Conservation (phyloP, 2,113 vertebrate species). For the Siphamia tubifer region DNA sequence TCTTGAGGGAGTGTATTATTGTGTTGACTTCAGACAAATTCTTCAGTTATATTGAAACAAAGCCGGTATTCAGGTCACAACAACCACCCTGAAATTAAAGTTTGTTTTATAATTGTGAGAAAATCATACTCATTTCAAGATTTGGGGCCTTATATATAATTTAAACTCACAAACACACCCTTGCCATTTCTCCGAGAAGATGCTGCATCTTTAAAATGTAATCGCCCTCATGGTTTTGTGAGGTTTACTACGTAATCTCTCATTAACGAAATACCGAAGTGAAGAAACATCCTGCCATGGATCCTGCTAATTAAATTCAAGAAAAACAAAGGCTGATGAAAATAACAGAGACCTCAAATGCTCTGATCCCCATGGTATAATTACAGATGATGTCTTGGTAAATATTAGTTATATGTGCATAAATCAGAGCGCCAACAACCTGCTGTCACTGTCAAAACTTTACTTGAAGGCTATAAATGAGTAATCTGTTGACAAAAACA, state of each 20-base stretch:
- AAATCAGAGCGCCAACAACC: too few relatives aligned
- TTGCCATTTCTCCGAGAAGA: background rate
- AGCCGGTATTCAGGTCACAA: background rate
- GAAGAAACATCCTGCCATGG: background rate
- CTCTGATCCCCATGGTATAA: background rate
- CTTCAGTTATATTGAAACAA: background rate
- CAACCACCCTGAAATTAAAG: background rate
- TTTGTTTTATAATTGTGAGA: too few relatives aligned
- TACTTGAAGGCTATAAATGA: background rate
- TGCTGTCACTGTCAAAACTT: background rate
- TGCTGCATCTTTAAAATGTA: background rate
- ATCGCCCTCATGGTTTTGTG: background rate
- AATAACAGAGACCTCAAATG: background rate
- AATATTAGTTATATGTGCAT: background rate
- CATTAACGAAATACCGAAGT: conserved; percentile 1
- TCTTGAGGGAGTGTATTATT: background rate
- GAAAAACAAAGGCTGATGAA: conserved; percentile 10
- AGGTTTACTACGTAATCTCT: background rate
- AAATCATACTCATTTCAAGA: background rate
- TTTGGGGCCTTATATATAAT: background rate
- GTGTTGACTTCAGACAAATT: background rate
- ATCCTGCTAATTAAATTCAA: background rate
- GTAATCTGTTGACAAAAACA: background rate
- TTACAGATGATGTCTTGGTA: background rate
- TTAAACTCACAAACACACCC: background rate